Evolutionary conservation across 2,797 vertebrate species (phyloP), one percentile per base, ranked within the genome.

Genomic region (Decapterus maruadsi): DNA sequence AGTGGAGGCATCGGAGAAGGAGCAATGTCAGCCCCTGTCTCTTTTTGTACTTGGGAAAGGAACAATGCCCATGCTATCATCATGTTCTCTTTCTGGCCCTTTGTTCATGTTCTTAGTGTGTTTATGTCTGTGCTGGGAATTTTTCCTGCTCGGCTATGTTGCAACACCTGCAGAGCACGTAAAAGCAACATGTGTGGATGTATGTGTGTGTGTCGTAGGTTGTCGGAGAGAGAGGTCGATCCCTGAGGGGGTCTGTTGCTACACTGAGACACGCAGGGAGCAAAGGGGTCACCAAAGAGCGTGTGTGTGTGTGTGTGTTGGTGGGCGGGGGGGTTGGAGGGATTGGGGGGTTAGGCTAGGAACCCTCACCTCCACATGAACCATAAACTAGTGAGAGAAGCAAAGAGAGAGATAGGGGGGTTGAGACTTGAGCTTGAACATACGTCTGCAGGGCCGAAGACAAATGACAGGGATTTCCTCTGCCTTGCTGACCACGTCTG

Each of bases 401-500:
- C 14, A 14, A 59, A 60, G 64, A 77, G 56, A 72, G 55, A 68
- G 58, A 76, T 54, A 29, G 68, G 65, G 81, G 75, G 82, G 75
- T 53, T 50, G 84, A 84, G 90, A 91, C 90, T 91, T 92, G 92
- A 93, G 91, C 90, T 93, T 92, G 92, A 93, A 90, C 91, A 93
- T 90, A 90, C 78, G 87, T 90, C 91, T 91, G 81, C 78, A 71
- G 88, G 89, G 90, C 82, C 80, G 64, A 46, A 88, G 87, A 92
- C 90, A 90, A 94, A 94, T 93, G 82, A 93, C 79, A 78, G 87
- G 89, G 92, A 93, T 94, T 94, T 93, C 91, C 91, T 90, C 78
- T 75, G 81, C 75, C 78, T 87, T 81, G 76, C 85, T 86, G 80
- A 89, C 84, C 91, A 89, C 45, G 77, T 84, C 84, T 90, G 83